Evolutionary conservation across 1,140 invertebrate genomes (phyloP).

Genomic region (Centruroides vittatus): DNA sequence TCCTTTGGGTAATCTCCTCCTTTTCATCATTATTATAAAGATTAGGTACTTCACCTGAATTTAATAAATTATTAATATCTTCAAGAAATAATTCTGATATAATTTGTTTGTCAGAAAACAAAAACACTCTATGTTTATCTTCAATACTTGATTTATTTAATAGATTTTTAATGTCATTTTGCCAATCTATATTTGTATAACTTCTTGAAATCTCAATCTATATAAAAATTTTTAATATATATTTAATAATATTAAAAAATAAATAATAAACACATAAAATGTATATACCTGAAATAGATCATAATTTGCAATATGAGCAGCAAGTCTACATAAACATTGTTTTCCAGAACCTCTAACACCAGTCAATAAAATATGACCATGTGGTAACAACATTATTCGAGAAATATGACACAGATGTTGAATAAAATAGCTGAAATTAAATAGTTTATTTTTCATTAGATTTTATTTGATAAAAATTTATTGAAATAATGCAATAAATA

Average conservation of each 20-base stretch:
- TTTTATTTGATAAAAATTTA: too few species aligned
- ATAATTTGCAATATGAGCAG: constrained; percentile 85
- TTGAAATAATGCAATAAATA: too few species aligned
- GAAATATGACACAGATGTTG: constrained; percentile 86
- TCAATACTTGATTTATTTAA: constrained; percentile 57
- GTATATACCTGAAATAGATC: constrained; percentile 51
- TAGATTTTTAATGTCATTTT: constrained; percentile 74
- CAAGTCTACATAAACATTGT: constrained; percentile 74
- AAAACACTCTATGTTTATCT: constrained; percentile 77
- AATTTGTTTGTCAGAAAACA: constrained; percentile 78
- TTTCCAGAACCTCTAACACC: constrained; percentile 85
- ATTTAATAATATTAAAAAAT: neutral
- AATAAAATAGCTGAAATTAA: constrained; percentile 41
- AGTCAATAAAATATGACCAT: constrained; percentile 67
- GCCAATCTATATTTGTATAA: constrained; percentile 72
- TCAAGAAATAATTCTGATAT: constrained; percentile 88
- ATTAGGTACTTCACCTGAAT: constrained; percentile 86
- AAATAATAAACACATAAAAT: neutral
- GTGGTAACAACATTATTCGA: constrained; percentile 78
- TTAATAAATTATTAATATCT: constrained; percentile 85
- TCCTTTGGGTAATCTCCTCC: constrained; percentile 84
- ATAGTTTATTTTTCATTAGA: too few species aligned
- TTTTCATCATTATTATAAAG: constrained; percentile 79
- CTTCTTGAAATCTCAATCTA: constrained; percentile 79
- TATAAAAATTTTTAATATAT: constrained; percentile 20